Evolutionary conservation across 1,140 invertebrate genomes (phyloP), one percentile per base, ranked within the genome.

Genomic region (Pentalonia nigronervosa): DNA sequence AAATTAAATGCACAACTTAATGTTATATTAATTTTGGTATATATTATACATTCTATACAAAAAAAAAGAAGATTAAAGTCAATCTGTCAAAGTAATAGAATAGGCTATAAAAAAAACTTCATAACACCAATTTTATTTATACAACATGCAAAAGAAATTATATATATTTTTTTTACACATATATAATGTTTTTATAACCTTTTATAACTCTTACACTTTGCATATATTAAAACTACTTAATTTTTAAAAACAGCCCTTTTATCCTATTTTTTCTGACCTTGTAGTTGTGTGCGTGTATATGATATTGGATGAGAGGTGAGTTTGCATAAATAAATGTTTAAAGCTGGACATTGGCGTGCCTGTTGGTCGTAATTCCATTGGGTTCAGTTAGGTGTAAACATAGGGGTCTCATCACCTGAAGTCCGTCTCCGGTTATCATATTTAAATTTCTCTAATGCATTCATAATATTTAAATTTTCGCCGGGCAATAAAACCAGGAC

Each of bases 341-440:
- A 76, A 91, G 34, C 30, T 30, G 90, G 90, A 91, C 60, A 76
- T 76, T 91, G 36, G 90, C 90, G 90, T 91, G 90, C 47, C 60
- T n/a, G 90, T 91, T 76, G 60, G 56, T 45, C 90, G 41, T 91
- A 91, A 91, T 91, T 90, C 53, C 53, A 45, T 41, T 20, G 60
- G 60, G 41, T 47, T 76, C 56, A 47, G 36, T 76, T 45, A 76
- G 56, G 60, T 76, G 90, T 76, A 76, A 91, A 91, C 90, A 76
- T 76, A 91, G 90, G 56, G 90, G 56, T 91, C 90, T 91, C 90
- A 76, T 91, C 90, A 91, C 60, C 90, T 47, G 36, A 56, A 91
- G 34, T 91, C 30, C 56, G 60, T 41, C 60, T 56, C 17, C 25
- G 50, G 88, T 91, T 47, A 76, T 91, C 90, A 76, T 91, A 91